These are phyloP conservation scores for Tribolium castaneum DNA, from an alignment of 1,140 invertebrate genomes.

Conservation along the genomic window DNA sequence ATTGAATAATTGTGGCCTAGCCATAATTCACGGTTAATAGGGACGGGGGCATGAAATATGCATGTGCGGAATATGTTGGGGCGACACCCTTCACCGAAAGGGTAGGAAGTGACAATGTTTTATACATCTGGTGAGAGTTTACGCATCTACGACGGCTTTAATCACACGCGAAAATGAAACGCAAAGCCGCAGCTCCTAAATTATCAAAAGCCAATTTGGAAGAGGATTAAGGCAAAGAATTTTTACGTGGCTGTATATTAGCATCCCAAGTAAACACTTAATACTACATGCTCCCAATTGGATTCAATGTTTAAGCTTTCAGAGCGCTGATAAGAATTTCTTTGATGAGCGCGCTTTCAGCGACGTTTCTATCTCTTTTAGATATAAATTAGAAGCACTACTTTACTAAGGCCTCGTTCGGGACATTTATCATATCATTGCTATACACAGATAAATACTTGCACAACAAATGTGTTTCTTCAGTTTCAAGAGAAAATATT, in stretches of 20 bases:
- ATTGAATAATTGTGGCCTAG: conserved; percentile 54
- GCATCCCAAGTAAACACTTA: neutral
- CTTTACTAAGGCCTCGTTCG: no score
- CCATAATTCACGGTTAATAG: conserved; percentile 53
- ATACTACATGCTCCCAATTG: neutral
- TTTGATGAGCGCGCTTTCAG: neutral
- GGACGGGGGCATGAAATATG: conserved; percentile 53
- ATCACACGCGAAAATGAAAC: conserved; percentile 19
- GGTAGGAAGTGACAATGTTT: conserved; percentile 55
- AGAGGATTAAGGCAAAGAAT: neutral
- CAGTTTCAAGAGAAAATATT: conserved; percentile 4
- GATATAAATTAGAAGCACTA: neutral
- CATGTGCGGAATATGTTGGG: conserved; percentile 50
- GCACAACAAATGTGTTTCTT: conserved; percentile 6
- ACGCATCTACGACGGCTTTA: conserved; percentile 23
- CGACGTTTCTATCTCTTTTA: neutral
- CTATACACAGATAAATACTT: conserved; percentile 4
- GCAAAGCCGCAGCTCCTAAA: neutral
- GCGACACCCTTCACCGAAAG: conserved; percentile 52
- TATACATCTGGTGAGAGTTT: conserved; percentile 45
- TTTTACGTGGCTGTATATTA: neutral
- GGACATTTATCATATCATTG: neutral
- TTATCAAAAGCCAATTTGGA: conserved; percentile 1
- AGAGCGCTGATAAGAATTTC: neutral
- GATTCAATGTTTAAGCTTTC: neutral